phyloP scores from a whole-genome alignment of 2,888 invertebrate genomes.

The Himalopsyche kuldschensis region DNA sequence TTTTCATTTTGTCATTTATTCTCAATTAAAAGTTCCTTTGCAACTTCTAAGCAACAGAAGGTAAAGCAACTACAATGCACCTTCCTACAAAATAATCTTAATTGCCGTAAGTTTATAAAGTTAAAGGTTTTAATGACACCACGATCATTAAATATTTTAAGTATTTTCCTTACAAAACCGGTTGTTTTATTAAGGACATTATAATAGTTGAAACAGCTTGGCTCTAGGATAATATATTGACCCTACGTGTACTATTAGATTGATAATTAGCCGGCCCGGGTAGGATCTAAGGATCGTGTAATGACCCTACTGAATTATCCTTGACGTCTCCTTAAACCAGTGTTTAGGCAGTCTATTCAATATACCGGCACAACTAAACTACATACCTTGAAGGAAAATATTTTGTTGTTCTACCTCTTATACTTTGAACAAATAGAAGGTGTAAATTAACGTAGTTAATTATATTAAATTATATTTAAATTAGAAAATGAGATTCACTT shows the following conservation, averaged over 20 bases:
- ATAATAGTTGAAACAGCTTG: not conserved
- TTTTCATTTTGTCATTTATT: too few relatives aligned
- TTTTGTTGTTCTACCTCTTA: not conserved
- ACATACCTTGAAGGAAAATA: not conserved
- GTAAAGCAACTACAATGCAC: too few relatives aligned
- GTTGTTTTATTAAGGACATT: not conserved
- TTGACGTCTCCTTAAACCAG: not conserved
- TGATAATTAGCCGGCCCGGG: slow-evolving; percentile 4
- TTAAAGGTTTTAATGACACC: not conserved
- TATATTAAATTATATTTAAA: too few relatives aligned
- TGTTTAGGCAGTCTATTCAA: not conserved
- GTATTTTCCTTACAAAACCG: not conserved
- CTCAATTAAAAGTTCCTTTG: too few relatives aligned
- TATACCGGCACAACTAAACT: not conserved
- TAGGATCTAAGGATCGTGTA: slow-evolving; percentile 18
- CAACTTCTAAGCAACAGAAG: too few relatives aligned
- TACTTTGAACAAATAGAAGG: too few relatives aligned
- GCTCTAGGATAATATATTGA: not conserved
- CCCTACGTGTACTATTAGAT: not conserved
- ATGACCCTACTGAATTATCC: slow-evolving; percentile 22
- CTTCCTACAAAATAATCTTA: too few relatives aligned
- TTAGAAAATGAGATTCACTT: too few relatives aligned
- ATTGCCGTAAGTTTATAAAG: too few relatives aligned
- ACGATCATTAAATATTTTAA: not conserved
- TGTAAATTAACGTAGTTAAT: too few relatives aligned